phyloP scores from a whole-genome alignment of 1,140 invertebrate genomes.

The Helicorthomorpha holstii region DNA sequence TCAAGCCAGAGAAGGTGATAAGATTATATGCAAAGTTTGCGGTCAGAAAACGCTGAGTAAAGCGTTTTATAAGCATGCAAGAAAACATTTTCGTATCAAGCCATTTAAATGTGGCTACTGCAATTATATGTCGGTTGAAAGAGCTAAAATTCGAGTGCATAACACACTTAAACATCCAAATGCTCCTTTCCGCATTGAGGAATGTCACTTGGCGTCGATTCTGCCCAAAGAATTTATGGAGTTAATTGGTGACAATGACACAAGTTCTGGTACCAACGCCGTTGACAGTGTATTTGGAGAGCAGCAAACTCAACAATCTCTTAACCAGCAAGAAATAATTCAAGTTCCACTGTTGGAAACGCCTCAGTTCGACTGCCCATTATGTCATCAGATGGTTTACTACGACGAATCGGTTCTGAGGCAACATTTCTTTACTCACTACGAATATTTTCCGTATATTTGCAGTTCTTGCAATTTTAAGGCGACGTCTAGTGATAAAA shows the following conservation, averaged over 20 bases:
- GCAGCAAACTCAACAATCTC: neutral
- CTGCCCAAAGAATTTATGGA: neutral
- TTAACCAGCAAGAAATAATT: neutral
- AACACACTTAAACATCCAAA: conserved; percentile 7
- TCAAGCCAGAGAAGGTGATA: neutral
- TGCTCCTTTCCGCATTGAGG: conserved; percentile 6
- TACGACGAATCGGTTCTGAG: neutral
- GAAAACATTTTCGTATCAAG: conserved; percentile 8
- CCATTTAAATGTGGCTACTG: conserved; percentile 11
- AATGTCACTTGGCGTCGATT: neutral
- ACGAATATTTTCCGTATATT: conserved; percentile 8
- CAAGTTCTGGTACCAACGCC: neutral
- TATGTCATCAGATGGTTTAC: conserved; percentile 6
- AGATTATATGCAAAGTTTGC: conserved; percentile 5
- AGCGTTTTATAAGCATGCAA: conserved; percentile 10
- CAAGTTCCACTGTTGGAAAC: neutral
- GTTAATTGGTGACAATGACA: neutral
- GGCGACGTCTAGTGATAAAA: conserved; percentile 1
- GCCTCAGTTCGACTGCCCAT: neutral
- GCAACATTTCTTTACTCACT: conserved; percentile 10
- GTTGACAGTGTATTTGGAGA: neutral
- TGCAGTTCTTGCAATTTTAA: conserved; percentile 8
- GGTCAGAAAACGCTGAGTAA: conserved; percentile 2
- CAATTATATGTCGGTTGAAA: conserved; percentile 8
- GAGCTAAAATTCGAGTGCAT: conserved; percentile 11